Evolutionary conservation across 1,140 invertebrate genomes (phyloP).

Genomic region (Pseudomyrmex flavicornis): DNA sequence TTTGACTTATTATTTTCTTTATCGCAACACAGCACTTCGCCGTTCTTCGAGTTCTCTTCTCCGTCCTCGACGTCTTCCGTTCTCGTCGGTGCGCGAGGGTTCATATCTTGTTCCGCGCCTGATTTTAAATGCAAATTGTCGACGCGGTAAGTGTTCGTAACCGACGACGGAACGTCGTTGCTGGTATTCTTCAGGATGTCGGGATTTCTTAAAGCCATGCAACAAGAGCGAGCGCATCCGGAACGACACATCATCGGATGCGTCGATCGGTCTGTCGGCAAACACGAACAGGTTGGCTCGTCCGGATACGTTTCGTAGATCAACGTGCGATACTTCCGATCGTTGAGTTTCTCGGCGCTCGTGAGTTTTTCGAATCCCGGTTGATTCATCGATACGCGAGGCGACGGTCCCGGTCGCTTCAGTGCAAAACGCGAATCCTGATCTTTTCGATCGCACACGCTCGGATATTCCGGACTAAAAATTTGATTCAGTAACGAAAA

Average conservation of each 20-base stretch:
- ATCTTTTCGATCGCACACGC: background rate
- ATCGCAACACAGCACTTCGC: constrained; percentile 3
- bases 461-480: background rate
- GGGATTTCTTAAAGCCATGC: constrained; percentile 66
- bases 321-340: constrained; percentile 72
- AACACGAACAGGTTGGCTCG: constrained; percentile 75
- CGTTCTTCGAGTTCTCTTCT: constrained; percentile 9
- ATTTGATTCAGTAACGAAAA: constrained; percentile 1
- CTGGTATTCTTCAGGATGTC: constrained; percentile 14
- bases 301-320: constrained; percentile 75
- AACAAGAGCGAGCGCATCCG: constrained; percentile 71
- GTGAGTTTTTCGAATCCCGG: constrained; percentile 75
- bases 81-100: background rate
- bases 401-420: constrained; percentile 62
- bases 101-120: background rate
- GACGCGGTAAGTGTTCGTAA: background rate
- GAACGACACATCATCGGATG: constrained; percentile 68
- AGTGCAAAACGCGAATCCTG: background rate
- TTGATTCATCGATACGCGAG: constrained; percentile 65
- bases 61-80: constrained; percentile 62
- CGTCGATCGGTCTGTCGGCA: constrained; percentile 42
- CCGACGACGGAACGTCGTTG: background rate
- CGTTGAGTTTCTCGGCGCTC: constrained; percentile 78
- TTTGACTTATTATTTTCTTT: constrained; percentile 38
- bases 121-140: background rate